Evolutionary conservation across 2,797 vertebrate genomes (phyloP).

Genomic region (Onychomys leucogaster): DNA sequence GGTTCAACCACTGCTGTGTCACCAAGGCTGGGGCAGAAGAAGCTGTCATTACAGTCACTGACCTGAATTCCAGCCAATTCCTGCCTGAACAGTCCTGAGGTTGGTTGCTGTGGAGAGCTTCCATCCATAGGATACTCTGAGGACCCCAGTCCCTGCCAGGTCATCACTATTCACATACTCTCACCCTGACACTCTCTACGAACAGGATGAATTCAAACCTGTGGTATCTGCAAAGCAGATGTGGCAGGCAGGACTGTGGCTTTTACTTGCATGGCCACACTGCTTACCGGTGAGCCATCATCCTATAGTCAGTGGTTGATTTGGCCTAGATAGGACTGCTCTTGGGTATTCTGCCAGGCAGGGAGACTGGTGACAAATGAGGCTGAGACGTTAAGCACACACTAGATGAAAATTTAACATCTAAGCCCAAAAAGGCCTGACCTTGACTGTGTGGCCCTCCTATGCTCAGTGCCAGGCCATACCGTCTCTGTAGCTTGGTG

Average conservation of each 20-base stretch:
- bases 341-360: background rate
- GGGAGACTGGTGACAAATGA: background rate
- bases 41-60: rapidly evolving
- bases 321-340: background rate
- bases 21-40: rapidly evolving
- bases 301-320: background rate
- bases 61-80: rapidly evolving
- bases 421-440: background rate
- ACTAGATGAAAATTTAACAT: rapidly evolving
- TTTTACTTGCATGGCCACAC: no score
- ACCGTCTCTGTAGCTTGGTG: no score
- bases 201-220: background rate
- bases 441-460: background rate
- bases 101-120: no score
- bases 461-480: background rate
- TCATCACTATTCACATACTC: rapidly evolving
- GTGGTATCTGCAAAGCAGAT: rapidly evolving
- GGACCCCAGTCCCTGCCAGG: rapidly evolving
- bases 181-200: rapidly evolving
- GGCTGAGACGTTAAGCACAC: rapidly evolving
- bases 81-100: background rate
- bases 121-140: background rate
- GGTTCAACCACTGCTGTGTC: rapidly evolving
- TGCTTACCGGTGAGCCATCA: rapidly evolving
- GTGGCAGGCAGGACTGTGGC: background rate